These are phyloP conservation scores for Andrena hattorfiana DNA, from an alignment of 2,888 invertebrate genomes.

Conservation along the genomic window DNA sequence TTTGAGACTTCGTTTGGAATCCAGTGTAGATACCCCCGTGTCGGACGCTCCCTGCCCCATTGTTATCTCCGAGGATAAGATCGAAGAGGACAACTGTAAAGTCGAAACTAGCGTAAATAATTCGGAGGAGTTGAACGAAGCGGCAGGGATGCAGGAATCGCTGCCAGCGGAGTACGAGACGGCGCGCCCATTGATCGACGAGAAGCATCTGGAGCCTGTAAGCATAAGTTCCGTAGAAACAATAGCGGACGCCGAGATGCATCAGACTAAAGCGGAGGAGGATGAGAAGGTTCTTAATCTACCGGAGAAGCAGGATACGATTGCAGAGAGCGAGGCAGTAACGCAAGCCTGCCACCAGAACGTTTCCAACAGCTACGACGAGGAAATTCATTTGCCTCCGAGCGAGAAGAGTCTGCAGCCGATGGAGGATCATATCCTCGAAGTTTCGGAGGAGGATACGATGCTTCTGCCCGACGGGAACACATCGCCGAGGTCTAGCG, in stretches of 20 bases:
- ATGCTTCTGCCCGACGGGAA: conserved; percentile 61
- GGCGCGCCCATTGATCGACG: conserved; percentile 64
- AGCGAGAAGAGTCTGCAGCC: conserved; percentile 53
- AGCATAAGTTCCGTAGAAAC: conserved; percentile 63
- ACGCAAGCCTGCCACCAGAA: conserved; percentile 49
- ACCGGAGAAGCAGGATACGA: conserved; percentile 52
- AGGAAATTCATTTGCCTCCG: conserved; percentile 62
- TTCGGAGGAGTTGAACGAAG: conserved; percentile 57
- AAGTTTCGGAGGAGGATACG: conserved; percentile 65
- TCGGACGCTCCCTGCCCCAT: conserved; percentile 76
- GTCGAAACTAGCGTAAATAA: conserved; percentile 57
- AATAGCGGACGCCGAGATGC: conserved; percentile 55
- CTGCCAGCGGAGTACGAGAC: conserved; percentile 67
- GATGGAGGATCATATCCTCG: conserved; percentile 55
- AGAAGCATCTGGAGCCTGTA: conserved; percentile 65
- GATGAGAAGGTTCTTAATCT: conserved; percentile 37
- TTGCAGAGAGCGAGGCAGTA: conserved; percentile 41
- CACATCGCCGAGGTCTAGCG: conserved; percentile 59
- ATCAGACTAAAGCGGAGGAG: conserved; percentile 55
- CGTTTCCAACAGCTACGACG: conserved; percentile 61
- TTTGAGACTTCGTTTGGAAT: conserved; percentile 79
- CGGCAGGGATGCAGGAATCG: conserved; percentile 56
- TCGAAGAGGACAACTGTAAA: conserved; percentile 66
- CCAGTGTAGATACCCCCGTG: conserved; percentile 74
- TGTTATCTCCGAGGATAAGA: conserved; percentile 72